Evolutionary conservation across 2,113 vertebrate genomes (phyloP).

Genomic region (Thryonomys swinderianus): DNA sequence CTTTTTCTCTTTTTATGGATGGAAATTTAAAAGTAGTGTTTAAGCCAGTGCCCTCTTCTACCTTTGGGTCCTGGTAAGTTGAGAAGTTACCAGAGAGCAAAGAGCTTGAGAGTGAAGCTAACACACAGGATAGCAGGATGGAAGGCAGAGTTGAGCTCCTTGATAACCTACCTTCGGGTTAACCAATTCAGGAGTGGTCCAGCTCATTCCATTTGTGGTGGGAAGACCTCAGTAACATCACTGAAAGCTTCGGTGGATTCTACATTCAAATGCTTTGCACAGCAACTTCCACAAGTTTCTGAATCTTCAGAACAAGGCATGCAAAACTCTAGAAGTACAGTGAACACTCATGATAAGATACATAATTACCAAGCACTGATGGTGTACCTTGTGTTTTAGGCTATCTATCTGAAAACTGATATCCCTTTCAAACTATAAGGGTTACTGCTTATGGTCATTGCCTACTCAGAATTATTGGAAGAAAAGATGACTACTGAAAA

Average conservation of each 20-base stretch:
- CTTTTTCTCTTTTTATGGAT: not conserved
- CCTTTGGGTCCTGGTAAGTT: not conserved
- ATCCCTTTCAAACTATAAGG: not conserved
- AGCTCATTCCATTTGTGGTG: not conserved
- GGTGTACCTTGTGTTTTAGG: not conserved
- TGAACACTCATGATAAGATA: not conserved
- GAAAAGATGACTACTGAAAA: constrained; percentile 17
- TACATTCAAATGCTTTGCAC: not conserved
- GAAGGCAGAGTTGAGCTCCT: not conserved
- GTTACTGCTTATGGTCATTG: not conserved
- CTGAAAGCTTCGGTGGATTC: not conserved
- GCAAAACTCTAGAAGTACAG: not conserved
- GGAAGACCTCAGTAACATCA: not conserved
- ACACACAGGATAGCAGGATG: not conserved
- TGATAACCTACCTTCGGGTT: not conserved
- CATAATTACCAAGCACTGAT: not conserved
- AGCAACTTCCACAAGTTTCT: not conserved
- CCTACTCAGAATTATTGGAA: not conserved
- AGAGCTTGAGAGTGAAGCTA: not conserved
- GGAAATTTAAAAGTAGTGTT: not conserved
- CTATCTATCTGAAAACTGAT: not conserved
- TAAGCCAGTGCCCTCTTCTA: not conserved
- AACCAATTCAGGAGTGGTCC: not conserved
- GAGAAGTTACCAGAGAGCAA: not conserved
- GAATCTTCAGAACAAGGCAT: not conserved